These are phyloP conservation scores for Cotesia congregata DNA, from an alignment of 2,888 invertebrate species.

Conservation along the genomic window DNA sequence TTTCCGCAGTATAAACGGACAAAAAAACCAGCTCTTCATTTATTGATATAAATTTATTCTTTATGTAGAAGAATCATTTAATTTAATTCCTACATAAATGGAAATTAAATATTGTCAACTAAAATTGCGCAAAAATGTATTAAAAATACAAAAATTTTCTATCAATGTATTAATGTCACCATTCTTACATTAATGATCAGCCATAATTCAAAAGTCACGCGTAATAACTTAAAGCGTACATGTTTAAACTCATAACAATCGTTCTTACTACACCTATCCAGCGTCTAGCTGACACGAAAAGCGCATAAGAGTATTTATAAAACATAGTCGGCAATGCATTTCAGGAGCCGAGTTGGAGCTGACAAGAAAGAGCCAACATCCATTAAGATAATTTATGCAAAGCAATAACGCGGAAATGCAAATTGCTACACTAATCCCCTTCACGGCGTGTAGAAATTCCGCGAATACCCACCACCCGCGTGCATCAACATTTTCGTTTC, in stretches of 20 bases:
- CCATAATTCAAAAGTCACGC: too few species aligned
- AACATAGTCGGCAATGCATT: slow-evolving; percentile 36
- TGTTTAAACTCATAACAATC: neutral
- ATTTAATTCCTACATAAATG: too few species aligned
- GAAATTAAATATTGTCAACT: too few species aligned
- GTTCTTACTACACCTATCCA: slow-evolving; percentile 17
- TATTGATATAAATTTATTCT: too few species aligned
- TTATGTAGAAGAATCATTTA: too few species aligned
- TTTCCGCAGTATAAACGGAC: too few species aligned
- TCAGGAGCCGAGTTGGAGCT: slow-evolving; percentile 39
- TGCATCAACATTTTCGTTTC: slow-evolving; percentile 28
- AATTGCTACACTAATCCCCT: slow-evolving; percentile 43
- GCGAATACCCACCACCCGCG: slow-evolving; percentile 25
- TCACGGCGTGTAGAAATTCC: slow-evolving; percentile 38
- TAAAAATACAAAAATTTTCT: too few species aligned
- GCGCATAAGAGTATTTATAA: slow-evolving; percentile 35
- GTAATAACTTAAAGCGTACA: neutral
- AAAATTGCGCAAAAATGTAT: too few species aligned
- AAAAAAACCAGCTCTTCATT: too few species aligned
- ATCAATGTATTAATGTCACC: too few species aligned
- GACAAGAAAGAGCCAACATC: slow-evolving; percentile 43
- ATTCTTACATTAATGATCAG: too few species aligned
- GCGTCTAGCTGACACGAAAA: neutral
- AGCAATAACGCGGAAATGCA: slow-evolving; percentile 42
- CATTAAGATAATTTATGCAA: slow-evolving; percentile 44